A percentile compares a stretch with the other conserved stretches of the same genome.
These are phyloP conservation scores for Synergus japonicus DNA, from an alignment of 2,888 invertebrate species.

Conservation along the genomic window DNA sequence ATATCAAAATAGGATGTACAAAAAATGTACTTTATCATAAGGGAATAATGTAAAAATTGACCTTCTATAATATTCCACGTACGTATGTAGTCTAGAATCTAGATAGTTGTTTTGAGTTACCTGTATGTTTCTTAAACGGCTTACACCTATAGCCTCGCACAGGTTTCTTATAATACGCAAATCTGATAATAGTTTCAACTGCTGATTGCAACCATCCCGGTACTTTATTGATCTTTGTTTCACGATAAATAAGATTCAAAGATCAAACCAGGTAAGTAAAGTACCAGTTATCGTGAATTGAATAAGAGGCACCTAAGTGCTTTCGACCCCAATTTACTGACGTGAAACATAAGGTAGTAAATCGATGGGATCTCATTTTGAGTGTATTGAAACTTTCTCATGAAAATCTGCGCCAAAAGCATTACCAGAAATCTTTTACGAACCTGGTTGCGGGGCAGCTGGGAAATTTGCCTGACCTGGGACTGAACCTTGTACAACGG, in stretches of 20 bases:
- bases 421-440: slow-evolving; percentile 44
- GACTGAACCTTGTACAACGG: slow-evolving; percentile 65
- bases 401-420: slow-evolving; percentile 33
- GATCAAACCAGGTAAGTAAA: slow-evolving; percentile 4
- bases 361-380: not conserved
- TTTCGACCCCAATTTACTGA: slow-evolving; percentile 5
- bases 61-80: slow-evolving; percentile 11
- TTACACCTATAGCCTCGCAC: slow-evolving; percentile 30
- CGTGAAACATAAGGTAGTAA: not conserved
- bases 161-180: slow-evolving; percentile 21
- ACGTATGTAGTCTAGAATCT: slow-evolving; percentile 29
- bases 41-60: not conserved
- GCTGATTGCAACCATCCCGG: not conserved
- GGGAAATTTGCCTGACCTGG: slow-evolving; percentile 62
- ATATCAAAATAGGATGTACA: not conserved
- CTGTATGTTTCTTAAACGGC: slow-evolving; percentile 7
- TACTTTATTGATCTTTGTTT: slow-evolving; percentile 6
- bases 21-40: not conserved
- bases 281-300: slow-evolving; percentile 6
- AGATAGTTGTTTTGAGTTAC: not conserved
- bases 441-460: slow-evolving; percentile 69
- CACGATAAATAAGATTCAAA: not conserved
- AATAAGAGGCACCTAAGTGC: not conserved
- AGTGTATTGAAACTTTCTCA: slow-evolving; percentile 11
- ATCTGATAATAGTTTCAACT: slow-evolving; percentile 28